phyloP scores from a whole-genome alignment of 1,140 invertebrate genomes.

The Proales similis region DNA sequence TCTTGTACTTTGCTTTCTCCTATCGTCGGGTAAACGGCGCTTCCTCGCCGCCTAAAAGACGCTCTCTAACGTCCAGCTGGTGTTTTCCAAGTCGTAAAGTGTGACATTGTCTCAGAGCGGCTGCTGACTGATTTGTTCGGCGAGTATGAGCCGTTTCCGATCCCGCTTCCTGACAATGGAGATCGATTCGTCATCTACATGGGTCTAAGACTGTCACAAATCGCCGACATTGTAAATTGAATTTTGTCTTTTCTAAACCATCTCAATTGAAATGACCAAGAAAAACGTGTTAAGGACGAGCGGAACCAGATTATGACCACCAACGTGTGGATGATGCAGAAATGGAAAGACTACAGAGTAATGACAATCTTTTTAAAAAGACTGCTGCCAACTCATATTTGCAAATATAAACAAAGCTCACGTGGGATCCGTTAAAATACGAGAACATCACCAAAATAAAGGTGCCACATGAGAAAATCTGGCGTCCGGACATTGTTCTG shows the following conservation, averaged over 20 bases:
- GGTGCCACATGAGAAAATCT: slow-evolving; percentile 39
- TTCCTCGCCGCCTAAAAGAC: too few relatives aligned
- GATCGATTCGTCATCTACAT: slow-evolving; percentile 17
- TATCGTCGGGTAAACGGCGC: too few relatives aligned
- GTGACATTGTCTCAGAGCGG: not conserved
- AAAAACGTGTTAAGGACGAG: slow-evolving; percentile 45
- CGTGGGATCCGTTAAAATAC: slow-evolving; percentile 13
- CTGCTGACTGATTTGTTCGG: slow-evolving; percentile 6
- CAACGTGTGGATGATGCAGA: slow-evolving; percentile 53
- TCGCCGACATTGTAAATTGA: slow-evolving; percentile 25
- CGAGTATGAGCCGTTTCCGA: slow-evolving; percentile 13
- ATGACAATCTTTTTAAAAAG: too few relatives aligned
- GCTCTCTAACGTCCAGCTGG: too few relatives aligned
- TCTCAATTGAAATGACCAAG: not conserved
- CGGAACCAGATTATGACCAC: slow-evolving; percentile 57
- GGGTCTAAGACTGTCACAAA: slow-evolving; percentile 28
- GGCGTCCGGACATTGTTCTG: slow-evolving; percentile 42
- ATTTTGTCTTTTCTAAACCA: not conserved
- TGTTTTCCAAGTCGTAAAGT: not conserved
- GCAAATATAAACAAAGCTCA: too few relatives aligned
- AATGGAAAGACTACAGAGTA: slow-evolving; percentile 33
- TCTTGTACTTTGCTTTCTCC: too few relatives aligned
- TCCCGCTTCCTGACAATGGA: slow-evolving; percentile 1
- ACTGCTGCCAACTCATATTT: too few relatives aligned
- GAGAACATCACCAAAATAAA: slow-evolving; percentile 38